phyloP scores from a whole-genome alignment of 2,113 vertebrate species.

The Stercorarius parasiticus region DNA sequence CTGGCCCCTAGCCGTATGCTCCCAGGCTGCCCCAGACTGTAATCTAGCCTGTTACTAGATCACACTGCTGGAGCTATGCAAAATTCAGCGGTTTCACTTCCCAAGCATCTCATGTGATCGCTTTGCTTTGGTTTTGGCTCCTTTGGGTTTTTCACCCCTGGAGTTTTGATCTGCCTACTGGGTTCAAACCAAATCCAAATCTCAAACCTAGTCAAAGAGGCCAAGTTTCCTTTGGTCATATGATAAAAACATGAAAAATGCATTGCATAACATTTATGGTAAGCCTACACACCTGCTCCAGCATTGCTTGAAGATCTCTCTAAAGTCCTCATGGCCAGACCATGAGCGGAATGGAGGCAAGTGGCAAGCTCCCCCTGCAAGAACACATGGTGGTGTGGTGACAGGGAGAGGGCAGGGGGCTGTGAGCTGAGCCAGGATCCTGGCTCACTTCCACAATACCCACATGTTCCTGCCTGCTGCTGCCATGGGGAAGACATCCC shows the following conservation, averaged over 20 bases:
- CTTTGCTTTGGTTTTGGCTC: not conserved
- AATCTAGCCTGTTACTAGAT: not conserved
- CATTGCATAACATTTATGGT: not conserved
- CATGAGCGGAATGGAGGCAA: not conserved
- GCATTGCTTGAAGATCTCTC: not conserved
- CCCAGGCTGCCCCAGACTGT: not conserved
- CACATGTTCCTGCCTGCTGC: not conserved
- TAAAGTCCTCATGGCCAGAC: not conserved
- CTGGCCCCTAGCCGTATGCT: not conserved
- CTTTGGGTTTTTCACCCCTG: not conserved
- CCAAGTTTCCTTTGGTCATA: not conserved
- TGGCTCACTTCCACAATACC: not conserved
- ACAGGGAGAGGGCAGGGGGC: not conserved
- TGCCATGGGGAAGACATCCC: not conserved
- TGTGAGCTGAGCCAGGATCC: not conserved
- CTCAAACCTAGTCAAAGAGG: not conserved
- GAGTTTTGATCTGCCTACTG: conserved; percentile 6
- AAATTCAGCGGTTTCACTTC: conserved; percentile 42
- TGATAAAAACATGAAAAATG: conserved; percentile 1
- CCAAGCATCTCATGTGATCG: not conserved
- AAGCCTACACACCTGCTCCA: not conserved
- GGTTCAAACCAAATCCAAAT: conserved; percentile 1
- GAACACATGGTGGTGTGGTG: not conserved
- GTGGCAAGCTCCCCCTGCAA: not conserved
- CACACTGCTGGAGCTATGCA: not conserved